phyloP scores from a whole-genome alignment of 2,113 vertebrate genomes.

The Anarrhichthys ocellatus region DNA sequence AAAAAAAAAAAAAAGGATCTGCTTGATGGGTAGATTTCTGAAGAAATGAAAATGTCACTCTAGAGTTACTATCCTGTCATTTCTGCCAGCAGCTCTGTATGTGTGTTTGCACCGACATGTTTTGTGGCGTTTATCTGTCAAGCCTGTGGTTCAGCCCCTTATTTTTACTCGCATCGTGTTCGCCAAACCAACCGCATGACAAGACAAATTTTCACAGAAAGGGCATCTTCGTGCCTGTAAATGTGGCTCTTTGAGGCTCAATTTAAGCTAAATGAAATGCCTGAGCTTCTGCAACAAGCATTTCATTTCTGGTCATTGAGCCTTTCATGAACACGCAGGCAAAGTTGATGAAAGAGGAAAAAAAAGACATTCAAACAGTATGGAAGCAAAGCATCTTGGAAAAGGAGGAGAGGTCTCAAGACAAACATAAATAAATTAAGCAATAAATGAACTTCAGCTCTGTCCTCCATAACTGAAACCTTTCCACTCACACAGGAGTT shows the following conservation, averaged over 20 bases:
- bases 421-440: constrained; percentile 17
- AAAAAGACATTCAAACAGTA: constrained; percentile 8
- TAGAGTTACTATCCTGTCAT: neutral
- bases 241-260: constrained; percentile 9
- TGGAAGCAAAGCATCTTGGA: constrained; percentile 14
- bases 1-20: neutral
- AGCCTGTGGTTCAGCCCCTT: neutral
- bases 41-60: neutral
- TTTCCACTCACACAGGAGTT: constrained; percentile 40
- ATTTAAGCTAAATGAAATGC: constrained; percentile 10
- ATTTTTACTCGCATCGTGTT: neutral
- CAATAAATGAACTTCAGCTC: constrained; percentile 14
- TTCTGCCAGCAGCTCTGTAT: neutral
- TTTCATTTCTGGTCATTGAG: constrained; percentile 2
- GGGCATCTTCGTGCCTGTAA: neutral
- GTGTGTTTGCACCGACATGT: neutral
- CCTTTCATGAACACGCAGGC: neutral
- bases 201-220: constrained; percentile 7
- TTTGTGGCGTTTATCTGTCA: neutral
- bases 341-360: neutral
- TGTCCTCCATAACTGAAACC: neutral
- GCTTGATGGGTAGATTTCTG: neutral
- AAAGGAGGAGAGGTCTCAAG: neutral
- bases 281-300: neutral
- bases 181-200: neutral